Conservation (phyloP, 2,113 vertebrate species). For the Hippopotamus amphibius region DNA sequence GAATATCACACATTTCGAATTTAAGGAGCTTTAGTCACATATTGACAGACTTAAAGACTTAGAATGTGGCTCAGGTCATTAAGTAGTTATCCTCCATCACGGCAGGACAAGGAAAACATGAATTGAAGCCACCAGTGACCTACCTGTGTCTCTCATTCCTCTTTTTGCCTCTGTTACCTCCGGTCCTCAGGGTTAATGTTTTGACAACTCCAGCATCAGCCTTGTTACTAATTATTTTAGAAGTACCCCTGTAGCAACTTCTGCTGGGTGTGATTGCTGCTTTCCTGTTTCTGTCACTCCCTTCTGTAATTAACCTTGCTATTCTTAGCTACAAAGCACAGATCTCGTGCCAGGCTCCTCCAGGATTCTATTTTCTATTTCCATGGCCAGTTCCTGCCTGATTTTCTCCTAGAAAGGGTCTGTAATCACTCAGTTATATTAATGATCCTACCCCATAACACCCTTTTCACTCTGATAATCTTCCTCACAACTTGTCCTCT, state of each 20-base stretch:
- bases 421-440: conserved; percentile 68
- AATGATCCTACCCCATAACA: not conserved
- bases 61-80: not conserved
- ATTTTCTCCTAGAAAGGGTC: conserved; percentile 58
- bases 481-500: conserved; percentile 68
- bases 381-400: conserved; percentile 47
- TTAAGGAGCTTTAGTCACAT: not conserved
- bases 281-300: conserved; percentile 57
- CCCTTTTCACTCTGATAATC: conserved; percentile 62
- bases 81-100: not conserved
- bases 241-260: conserved; percentile 76
- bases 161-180: not conserved
- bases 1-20: not conserved
- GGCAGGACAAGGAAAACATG: not conserved
- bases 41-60: not conserved
- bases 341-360: conserved; percentile 51
- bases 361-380: conserved; percentile 69
- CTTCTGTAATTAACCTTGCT: conserved; percentile 80
- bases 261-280: conserved; percentile 58
- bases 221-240: conserved; percentile 81
- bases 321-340: conserved; percentile 78
- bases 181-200: conserved; percentile 69
- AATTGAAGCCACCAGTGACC: not conserved
- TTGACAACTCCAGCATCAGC: conserved; percentile 70
- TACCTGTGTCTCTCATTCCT: not conserved